A percentile compares a stretch with the other conserved stretches of the same genome.
Evolutionary conservation across 2,797 vertebrate genomes (phyloP).

Genomic region (Phrynocephalus guinanensis): DNA sequence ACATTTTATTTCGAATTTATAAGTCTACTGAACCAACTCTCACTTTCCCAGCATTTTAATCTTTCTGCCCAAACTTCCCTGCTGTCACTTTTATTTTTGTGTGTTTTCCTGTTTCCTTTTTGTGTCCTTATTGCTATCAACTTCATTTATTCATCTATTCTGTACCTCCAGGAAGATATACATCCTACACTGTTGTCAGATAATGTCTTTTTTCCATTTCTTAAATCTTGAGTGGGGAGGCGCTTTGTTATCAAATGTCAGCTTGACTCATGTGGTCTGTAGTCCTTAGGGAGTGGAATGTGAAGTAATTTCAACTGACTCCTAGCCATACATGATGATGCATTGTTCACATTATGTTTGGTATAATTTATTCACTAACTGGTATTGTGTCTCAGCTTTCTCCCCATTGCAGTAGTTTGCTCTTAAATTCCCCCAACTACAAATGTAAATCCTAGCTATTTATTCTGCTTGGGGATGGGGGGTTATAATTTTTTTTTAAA

Average conservation of each 20-base stretch:
- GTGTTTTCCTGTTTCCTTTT: background rate
- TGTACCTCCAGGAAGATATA: background rate
- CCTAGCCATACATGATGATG: background rate
- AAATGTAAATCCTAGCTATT: background rate
- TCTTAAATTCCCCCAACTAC: background rate
- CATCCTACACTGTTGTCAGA: background rate
- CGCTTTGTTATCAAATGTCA: background rate
- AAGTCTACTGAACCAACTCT: background rate
- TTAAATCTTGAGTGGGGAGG: background rate
- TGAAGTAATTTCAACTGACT: background rate
- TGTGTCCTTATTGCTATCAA: background rate
- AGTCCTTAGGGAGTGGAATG: background rate
- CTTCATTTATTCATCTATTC: background rate
- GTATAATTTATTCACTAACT: background rate
- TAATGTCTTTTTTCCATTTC: background rate
- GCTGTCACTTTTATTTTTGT: background rate
- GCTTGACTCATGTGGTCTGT: background rate
- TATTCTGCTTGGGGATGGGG: background rate
- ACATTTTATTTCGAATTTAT: background rate
- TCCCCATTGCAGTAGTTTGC: background rate
- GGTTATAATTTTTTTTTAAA: background rate
- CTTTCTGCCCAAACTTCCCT: background rate
- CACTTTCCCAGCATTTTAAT: background rate
- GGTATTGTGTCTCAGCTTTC: background rate
- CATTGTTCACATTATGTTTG: background rate